These are phyloP conservation scores for Trachelus troglodyta DNA, from an alignment of 2,888 invertebrate genomes.

Conservation along the genomic window DNA sequence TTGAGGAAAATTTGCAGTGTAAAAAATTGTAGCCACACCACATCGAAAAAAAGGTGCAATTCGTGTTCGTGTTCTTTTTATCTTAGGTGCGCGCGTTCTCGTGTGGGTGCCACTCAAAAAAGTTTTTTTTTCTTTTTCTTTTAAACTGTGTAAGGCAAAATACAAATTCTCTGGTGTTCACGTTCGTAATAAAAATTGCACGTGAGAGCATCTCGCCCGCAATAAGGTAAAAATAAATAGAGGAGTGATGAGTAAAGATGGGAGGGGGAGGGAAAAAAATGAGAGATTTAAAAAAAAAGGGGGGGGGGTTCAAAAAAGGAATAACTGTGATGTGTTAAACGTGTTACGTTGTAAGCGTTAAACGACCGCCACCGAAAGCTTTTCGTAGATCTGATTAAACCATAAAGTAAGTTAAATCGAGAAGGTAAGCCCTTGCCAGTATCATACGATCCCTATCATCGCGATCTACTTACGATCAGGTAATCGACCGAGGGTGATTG, in stretches of 20 bases:
- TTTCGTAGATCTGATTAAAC: constrained; percentile 5
- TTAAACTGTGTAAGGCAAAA: constrained; percentile 60
- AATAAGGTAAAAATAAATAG: background rate
- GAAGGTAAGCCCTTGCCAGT: background rate
- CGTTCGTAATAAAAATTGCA: background rate
- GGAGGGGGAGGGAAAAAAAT: background rate
- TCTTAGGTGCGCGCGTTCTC: constrained; percentile 40
- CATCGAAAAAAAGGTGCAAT: constrained; percentile 61
- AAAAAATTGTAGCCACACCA: constrained; percentile 64
- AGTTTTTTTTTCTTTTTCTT: constrained; percentile 7
- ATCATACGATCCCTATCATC: background rate
- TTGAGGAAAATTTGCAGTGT: constrained; percentile 46
- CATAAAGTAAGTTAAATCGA: background rate
- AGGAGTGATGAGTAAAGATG: background rate
- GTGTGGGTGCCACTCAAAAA: constrained; percentile 63
- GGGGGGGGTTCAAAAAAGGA: background rate
- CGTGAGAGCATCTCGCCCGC: background rate
- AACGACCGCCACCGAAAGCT: constrained; percentile 62
- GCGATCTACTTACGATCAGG: background rate
- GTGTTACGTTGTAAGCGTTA: constrained; percentile 46
- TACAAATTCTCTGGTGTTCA: constrained; percentile 47
- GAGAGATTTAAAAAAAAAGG: background rate
- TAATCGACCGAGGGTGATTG: background rate
- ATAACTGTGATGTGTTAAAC: background rate
- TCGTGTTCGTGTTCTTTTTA: constrained; percentile 18